phyloP scores from a whole-genome alignment of 1,140 invertebrate genomes.

The Heliconius eleuchia region DNA sequence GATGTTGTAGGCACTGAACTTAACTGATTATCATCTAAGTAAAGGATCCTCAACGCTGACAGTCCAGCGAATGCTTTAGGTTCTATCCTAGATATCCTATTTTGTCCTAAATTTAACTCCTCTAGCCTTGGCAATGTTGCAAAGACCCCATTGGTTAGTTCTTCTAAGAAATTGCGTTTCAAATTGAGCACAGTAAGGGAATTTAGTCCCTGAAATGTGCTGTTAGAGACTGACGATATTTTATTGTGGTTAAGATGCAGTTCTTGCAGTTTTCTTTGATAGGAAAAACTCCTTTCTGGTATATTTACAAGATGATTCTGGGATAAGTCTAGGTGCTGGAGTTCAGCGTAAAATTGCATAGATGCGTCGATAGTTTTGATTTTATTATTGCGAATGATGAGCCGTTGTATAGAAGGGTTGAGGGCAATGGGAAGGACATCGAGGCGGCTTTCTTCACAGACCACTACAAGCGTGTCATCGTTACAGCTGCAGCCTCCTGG shows the following conservation, averaged over 20 bases:
- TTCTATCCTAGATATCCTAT: constrained; percentile 91
- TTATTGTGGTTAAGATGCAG: constrained; percentile 93
- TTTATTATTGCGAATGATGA: constrained; percentile 91
- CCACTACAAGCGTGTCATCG: constrained; percentile 93
- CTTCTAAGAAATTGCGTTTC: constrained; percentile 91
- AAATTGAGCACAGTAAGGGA: constrained; percentile 90
- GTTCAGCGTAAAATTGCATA: constrained; percentile 92
- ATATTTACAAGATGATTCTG: constrained; percentile 91
- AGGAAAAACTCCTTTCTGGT: constrained; percentile 88
- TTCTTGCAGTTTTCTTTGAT: constrained; percentile 90
- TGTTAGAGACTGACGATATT: constrained; percentile 89
- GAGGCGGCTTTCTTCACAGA: constrained; percentile 91
- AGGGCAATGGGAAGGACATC: constrained; percentile 95
- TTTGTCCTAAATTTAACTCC: constrained; percentile 93
- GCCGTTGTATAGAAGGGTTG: constrained; percentile 92
- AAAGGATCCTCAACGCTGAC: constrained; percentile 87
- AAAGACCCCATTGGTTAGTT: constrained; percentile 89
- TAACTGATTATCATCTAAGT: constrained; percentile 93
- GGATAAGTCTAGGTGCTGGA: constrained; percentile 91
- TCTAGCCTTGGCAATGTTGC: constrained; percentile 88
- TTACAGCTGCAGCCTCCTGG: constrained; percentile 92
- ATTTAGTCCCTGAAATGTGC: constrained; percentile 89
- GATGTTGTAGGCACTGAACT: constrained; percentile 87
- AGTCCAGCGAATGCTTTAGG: constrained; percentile 90
- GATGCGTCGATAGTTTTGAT: constrained; percentile 93